Evolutionary conservation across 2,888 invertebrate genomes (phyloP), one percentile per base, ranked within the genome.

Genomic region (Eumerus sabulonum): DNA sequence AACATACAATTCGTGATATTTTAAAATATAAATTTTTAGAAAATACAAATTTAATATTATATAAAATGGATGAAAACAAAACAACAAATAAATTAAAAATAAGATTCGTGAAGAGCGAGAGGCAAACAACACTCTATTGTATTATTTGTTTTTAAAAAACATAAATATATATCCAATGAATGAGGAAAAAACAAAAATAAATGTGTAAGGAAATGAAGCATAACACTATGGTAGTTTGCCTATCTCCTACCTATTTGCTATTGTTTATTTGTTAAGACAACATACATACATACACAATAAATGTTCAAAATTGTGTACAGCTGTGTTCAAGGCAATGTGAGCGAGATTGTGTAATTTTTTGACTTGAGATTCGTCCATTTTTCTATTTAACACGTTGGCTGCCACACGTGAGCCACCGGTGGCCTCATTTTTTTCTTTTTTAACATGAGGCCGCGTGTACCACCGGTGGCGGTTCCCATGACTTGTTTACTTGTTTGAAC

Each of bases 1-100:
- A 79, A 79, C 79, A 74, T 79, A 74, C 79, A 79, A 79, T 79
- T 79, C 79, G 79, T 79, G 79, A 79, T 79, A 79, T 79, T 79
- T 79, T 79, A 79, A 79, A 79, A 79, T 79, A 79, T 73, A 79
- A 79, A 70, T 74, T 79, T 79, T 79, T 79, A 79, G 73, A 79
- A 56, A 63, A 79, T 79, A 79, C 79, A 79, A 79, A 74, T 79
- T 79, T 74, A 79, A 79, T 73, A 62, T 66, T 50, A 54, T 48
- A 64, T 53, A 70, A 64, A 51, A 42, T 56, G 38, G 64, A 12
- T 17, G 47, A 17, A 68, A 38, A 17, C 38, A 45, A 35, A 54
- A 50, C n/a, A 56, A 74, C 19, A 57, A 40, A 68, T 44, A 44
- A 64, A 53, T 36, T 27, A 27, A 27, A 4, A 27, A 27, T 27